Conservation (phyloP, 2,113 vertebrate species). For the Mola mola region DNA sequence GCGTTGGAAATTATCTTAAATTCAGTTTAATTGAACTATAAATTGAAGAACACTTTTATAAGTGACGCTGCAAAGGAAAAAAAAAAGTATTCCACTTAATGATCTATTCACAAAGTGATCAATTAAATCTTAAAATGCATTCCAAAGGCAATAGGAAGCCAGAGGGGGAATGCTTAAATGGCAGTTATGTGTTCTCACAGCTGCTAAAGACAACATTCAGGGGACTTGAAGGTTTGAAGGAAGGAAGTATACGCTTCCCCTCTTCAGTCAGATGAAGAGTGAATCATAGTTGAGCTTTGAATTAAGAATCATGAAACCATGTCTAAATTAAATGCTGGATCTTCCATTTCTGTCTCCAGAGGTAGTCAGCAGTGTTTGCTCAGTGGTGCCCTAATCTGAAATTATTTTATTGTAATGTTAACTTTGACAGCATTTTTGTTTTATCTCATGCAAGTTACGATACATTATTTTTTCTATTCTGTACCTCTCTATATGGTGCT, state of each 20-base stretch:
- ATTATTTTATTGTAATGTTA: neutral
- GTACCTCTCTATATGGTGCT: too few species aligned
- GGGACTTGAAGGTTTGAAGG: slow-evolving; percentile 39
- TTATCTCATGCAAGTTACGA: too few species aligned
- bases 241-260: slow-evolving; percentile 25
- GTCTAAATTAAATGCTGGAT: neutral
- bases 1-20: too few species aligned
- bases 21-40: too few species aligned
- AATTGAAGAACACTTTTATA: too few species aligned
- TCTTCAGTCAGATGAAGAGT: slow-evolving; percentile 30
- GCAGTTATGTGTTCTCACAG: slow-evolving; percentile 30
- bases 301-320: slow-evolving; percentile 12
- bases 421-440: too few species aligned
- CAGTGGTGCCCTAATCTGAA: too few species aligned
- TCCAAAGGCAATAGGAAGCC: slow-evolving; percentile 21
- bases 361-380: neutral
- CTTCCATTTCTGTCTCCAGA: neutral
- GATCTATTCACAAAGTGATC: slow-evolving; percentile 12
- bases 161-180: slow-evolving; percentile 14
- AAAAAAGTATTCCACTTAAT: slow-evolving; percentile 8
- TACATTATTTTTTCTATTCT: too few species aligned
- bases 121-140: slow-evolving; percentile 14
- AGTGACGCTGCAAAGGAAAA: too few species aligned
- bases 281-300: slow-evolving; percentile 18
- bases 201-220: slow-evolving; percentile 45